Conservation (phyloP, 1,140 invertebrate species). For the Megathymus violae region DNA sequence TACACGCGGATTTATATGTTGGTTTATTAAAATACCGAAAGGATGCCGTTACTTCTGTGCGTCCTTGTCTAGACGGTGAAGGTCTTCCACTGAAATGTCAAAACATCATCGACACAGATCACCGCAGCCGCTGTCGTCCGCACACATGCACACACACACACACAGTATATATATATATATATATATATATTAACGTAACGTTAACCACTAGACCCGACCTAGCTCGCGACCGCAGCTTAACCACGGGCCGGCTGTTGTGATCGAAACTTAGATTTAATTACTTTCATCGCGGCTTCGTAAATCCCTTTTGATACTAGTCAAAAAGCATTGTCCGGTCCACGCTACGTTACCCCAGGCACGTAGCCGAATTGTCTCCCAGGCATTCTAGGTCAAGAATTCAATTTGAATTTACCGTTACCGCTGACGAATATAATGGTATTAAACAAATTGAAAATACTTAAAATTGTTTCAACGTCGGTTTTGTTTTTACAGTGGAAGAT, state of each 20-base stretch:
- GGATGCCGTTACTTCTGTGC: slow-evolving; percentile 5
- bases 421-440: slow-evolving; percentile 25
- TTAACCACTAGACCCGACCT: slow-evolving; percentile 13
- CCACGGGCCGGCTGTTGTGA: background rate
- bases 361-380: background rate
- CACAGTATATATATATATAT: too few species aligned
- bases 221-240: background rate
- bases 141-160: too few species aligned
- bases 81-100: slow-evolving; percentile 15
- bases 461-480: slow-evolving; percentile 19
- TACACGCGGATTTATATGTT: too few species aligned
- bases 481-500: slow-evolving; percentile 20
- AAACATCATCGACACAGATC: background rate
- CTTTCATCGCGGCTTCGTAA: background rate
- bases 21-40: slow-evolving; percentile 11
- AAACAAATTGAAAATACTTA: slow-evolving; percentile 31
- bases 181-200: slow-evolving; percentile 12
- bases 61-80: slow-evolving; percentile 19
- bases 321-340: too few species aligned
- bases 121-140: background rate
- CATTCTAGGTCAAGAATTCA: slow-evolving; percentile 30
- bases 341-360: background rate
- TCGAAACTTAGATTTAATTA: background rate
- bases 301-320: too few species aligned
- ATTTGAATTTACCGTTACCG: slow-evolving; percentile 16